phyloP scores from a whole-genome alignment of 2,113 vertebrate genomes.

The Crocuta crocuta region DNA sequence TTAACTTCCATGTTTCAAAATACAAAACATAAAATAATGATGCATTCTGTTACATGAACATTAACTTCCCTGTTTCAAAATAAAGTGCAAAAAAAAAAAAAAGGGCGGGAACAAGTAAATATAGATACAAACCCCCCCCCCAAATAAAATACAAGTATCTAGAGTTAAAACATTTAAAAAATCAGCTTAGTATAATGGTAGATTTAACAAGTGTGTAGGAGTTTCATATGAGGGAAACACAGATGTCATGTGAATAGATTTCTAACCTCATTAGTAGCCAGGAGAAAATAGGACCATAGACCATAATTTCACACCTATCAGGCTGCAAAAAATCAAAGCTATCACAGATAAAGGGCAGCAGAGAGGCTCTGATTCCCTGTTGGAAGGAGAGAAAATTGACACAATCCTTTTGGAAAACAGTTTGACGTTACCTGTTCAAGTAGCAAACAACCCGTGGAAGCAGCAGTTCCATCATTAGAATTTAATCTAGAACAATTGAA shows the following conservation, averaged over 20 bases:
- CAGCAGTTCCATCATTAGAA: background rate
- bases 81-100: background rate
- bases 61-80: background rate
- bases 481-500: background rate
- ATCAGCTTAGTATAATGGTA: background rate
- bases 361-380: background rate
- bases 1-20: background rate
- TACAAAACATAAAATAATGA: background rate
- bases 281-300: background rate
- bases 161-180: background rate
- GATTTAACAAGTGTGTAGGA: background rate
- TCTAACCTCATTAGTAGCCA: background rate
- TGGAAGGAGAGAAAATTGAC: background rate
- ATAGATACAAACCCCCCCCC: too few relatives aligned
- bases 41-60: background rate
- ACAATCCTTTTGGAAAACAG: background rate
- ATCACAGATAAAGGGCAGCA: background rate
- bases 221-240: background rate
- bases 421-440: background rate
- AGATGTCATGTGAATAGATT: background rate
- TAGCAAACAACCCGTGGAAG: background rate
- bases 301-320: background rate
- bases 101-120: background rate
- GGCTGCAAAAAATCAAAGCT: background rate
- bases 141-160: background rate